phyloP scores from a whole-genome alignment of 2,113 vertebrate genomes.

The Alexandromys fortis region DNA sequence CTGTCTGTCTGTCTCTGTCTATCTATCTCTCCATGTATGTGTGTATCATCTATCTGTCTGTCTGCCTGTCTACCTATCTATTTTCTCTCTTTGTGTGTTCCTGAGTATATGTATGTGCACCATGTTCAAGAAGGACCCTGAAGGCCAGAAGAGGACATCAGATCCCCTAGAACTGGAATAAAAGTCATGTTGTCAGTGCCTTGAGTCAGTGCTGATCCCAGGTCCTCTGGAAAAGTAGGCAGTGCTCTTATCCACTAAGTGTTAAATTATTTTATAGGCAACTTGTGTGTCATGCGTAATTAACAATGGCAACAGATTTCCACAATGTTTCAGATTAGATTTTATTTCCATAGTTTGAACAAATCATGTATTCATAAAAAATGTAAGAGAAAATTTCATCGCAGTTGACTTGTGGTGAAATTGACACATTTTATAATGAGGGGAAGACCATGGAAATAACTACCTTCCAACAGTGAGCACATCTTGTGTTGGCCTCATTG shows the following conservation, averaged over 20 bases:
- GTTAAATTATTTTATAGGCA: background rate
- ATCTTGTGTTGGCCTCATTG: background rate
- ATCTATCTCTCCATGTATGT: background rate
- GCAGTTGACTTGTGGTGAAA: conserved; percentile 17
- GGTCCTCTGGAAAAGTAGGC: background rate
- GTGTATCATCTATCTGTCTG: background rate
- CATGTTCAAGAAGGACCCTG: background rate
- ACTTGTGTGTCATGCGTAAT: background rate
- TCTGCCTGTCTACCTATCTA: background rate
- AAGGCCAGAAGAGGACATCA: background rate
- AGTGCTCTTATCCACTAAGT: background rate
- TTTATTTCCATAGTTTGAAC: background rate
- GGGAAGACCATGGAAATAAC: background rate
- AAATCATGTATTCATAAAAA: background rate
- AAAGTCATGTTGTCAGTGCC: background rate
- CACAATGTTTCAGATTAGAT: conserved; percentile 19
- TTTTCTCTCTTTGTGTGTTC: background rate
- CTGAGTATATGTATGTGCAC: background rate
- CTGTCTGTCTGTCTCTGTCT: background rate
- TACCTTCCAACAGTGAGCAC: background rate
- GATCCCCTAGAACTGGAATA: background rate
- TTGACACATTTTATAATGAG: background rate
- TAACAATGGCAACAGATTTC: background rate
- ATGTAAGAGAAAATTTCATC: conserved; percentile 2
- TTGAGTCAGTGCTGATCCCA: background rate